These are phyloP conservation scores for Ceratoteleas bidentatus DNA, from an alignment of 1,140 invertebrate species.

Conservation along the genomic window DNA sequence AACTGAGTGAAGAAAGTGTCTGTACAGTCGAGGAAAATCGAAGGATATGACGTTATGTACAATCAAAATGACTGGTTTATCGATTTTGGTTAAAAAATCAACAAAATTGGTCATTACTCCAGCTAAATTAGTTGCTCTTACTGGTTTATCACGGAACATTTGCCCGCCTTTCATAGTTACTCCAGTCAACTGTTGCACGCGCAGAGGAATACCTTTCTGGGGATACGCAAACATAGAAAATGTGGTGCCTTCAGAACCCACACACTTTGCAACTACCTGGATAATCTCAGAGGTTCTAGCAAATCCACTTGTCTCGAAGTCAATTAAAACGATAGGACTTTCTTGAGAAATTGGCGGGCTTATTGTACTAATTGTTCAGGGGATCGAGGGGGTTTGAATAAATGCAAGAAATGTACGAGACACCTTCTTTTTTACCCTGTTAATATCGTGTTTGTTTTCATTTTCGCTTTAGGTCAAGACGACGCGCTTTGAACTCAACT, in stretches of 20 bases:
- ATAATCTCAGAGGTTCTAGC: background rate
- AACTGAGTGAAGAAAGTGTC: background rate
- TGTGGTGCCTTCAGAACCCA: background rate
- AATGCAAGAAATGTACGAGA: slow-evolving; percentile 46
- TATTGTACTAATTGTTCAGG: too few relatives aligned
- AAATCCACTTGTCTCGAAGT: slow-evolving; percentile 9
- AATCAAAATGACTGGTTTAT: slow-evolving; percentile 21
- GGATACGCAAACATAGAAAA: background rate
- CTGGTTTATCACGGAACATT: slow-evolving; percentile 12
- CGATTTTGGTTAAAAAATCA: slow-evolving; percentile 7
- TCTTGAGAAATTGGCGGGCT: slow-evolving; percentile 4
- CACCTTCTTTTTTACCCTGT: slow-evolving; percentile 23
- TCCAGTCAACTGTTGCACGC: background rate
- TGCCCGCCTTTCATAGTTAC: slow-evolving; percentile 9
- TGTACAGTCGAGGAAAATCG: slow-evolving; percentile 26
- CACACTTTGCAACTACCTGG: background rate
- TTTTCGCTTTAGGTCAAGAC: slow-evolving; percentile 10
- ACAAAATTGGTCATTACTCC: slow-evolving; percentile 11
- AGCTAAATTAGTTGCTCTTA: slow-evolving; percentile 7
- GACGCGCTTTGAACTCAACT: slow-evolving; percentile 13
- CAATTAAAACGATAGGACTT: slow-evolving; percentile 10
- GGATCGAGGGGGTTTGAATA: too few relatives aligned
- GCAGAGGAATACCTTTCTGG: background rate
- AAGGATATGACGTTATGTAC: slow-evolving; percentile 18
- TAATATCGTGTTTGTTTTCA: slow-evolving; percentile 26